Percentiles rank a stretch among this genome's conserved stretches.
Evolutionary conservation across 2,113 vertebrate species (phyloP).

Genomic region (Rhipidura dahli): DNA sequence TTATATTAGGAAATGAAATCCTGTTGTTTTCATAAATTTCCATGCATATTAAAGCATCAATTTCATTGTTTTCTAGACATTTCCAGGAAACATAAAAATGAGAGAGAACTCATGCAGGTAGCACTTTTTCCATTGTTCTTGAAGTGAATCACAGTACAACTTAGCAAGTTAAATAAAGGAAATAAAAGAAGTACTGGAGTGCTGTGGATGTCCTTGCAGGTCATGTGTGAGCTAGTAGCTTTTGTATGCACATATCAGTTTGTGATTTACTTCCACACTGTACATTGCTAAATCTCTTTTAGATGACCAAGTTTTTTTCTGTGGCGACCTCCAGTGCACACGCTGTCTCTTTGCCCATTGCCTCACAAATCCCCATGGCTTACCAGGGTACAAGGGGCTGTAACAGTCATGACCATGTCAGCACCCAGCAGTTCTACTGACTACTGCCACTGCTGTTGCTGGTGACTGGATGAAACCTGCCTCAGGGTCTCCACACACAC

Average conservation of each 20-base stretch:
- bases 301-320: neutral
- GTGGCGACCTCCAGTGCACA: neutral
- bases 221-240: neutral
- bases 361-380: neutral
- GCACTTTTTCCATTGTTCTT: neutral
- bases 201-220: neutral
- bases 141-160: neutral
- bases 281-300: neutral
- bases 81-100: constrained; percentile 6
- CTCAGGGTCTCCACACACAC: neutral
- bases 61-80: constrained; percentile 40
- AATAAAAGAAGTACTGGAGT: neutral
- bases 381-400: neutral
- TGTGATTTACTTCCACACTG: neutral
- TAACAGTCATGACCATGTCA: neutral
- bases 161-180: neutral
- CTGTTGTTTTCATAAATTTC: constrained; percentile 43
- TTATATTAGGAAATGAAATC: constrained; percentile 31
- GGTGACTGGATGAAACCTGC: neutral
- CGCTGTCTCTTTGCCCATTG: neutral
- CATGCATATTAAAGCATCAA: neutral
- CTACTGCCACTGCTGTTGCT: neutral
- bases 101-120: neutral
- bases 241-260: neutral
- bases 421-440: neutral